Percentiles rank a stretch among this genome's conserved stretches.
Evolutionary conservation across 2,797 vertebrate species (phyloP).

Genomic region (Urocyon cinereoargenteus): DNA sequence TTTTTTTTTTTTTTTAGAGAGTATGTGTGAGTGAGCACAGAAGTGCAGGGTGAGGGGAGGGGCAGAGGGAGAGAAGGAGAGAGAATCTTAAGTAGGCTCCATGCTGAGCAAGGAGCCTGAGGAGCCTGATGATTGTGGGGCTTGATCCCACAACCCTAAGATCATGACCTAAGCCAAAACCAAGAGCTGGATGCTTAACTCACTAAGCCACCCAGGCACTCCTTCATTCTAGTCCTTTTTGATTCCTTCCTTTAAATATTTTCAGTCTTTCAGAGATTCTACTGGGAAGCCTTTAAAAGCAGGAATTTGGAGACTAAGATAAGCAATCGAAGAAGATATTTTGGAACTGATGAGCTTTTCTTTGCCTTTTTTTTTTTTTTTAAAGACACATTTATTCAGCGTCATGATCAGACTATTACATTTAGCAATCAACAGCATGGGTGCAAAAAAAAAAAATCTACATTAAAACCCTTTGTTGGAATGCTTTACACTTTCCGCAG

Average conservation of each 20-base stretch:
- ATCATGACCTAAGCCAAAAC: not conserved
- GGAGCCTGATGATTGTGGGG: not conserved
- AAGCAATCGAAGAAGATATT: conserved; percentile 36
- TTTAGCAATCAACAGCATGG: too few relatives aligned
- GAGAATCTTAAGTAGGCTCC: not conserved
- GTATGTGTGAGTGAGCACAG: not conserved
- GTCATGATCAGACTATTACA: too few relatives aligned
- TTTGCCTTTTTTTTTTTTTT: not conserved
- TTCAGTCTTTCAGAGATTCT: not conserved
- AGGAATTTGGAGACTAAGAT: not conserved
- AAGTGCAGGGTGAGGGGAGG: not conserved
- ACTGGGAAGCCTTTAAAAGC: not conserved
- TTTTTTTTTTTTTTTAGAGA: not conserved
- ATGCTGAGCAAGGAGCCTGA: not conserved
- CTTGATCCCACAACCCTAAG: not conserved
- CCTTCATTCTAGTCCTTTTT: not conserved
- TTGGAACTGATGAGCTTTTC: not conserved
- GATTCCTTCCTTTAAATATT: not conserved
- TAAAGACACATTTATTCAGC: too few relatives aligned
- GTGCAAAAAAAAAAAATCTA: too few relatives aligned
- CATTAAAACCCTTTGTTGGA: too few relatives aligned
- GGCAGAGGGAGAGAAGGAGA: not conserved
- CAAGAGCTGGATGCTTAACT: not conserved
- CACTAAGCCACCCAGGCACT: not conserved
- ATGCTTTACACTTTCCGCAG: too few relatives aligned